Evolutionary conservation across 2,888 invertebrate species (phyloP), one percentile per base, ranked within the genome.

Genomic region (Agrochola lota): DNA sequence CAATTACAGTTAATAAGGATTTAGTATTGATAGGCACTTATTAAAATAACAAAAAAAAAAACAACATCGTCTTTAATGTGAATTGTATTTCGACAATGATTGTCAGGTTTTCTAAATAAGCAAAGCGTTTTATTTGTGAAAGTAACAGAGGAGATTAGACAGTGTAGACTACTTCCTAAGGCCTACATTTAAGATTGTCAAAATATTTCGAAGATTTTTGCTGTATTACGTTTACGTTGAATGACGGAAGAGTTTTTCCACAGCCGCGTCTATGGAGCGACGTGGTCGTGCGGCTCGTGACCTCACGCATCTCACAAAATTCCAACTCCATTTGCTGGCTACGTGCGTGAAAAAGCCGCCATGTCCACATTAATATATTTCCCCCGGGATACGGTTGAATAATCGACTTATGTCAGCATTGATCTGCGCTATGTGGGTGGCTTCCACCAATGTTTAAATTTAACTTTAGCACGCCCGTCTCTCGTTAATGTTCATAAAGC

Each of bases 321-420:
- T 94, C 91, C 89, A 88, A 92, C 91, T 91, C 93, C 92, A 94
- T 95, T 94, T 91, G 91, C 88, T 88, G 89, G 84, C 90, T 93
- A 94, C 94, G 95, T 94, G 95, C 95, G 93, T 95, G 93, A 94
- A 95, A 93, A 93, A 90, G 89, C 90, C 89, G 89, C 87, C 91
- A 90, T 91, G 89, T 87, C 88, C 90, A 91, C 91, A 93, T 90
- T 89, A 90, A 92, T 91, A 91, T 90, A 92, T 93, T 92, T 93
- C 92, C 92, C 90, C 82, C 84, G 89, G 91, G 92, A 89, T 86
- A 87, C 88, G 75, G 89, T 90, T 89, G 82, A 87, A 90, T 88
- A 91, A 92, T 90, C 80, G 88, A 88, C 88, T 88, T 86, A 86
- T 84, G 82, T 74, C 83, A 81, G 75, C 81, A 86, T 86, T 80